Percentiles rank a stretch among this genome's conserved stretches.
Conservation (phyloP, 2,888 invertebrate genomes). For the Syrista parreyssii region DNA sequence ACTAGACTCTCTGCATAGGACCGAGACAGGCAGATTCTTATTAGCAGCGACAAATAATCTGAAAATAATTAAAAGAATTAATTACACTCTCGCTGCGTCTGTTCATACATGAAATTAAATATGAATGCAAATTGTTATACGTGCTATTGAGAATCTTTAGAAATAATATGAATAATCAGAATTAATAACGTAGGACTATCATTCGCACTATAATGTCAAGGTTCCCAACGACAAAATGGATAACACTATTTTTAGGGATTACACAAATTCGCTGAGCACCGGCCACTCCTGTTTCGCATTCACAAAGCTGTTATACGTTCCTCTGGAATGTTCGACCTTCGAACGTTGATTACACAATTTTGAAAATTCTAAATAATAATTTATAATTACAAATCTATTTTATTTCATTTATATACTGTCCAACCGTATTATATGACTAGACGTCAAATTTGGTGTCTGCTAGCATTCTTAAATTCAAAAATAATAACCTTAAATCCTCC, state of each 20-base stretch:
- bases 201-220: background rate
- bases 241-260: background rate
- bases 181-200: background rate
- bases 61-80: background rate
- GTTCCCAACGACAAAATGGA: background rate
- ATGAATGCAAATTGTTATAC: background rate
- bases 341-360: background rate
- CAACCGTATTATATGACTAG: background rate
- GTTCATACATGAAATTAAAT: background rate
- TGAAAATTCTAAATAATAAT: background rate
- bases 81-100: background rate
- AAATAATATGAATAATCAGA: background rate
- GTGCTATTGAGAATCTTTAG: background rate
- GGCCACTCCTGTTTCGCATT: background rate
- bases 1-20: constrained; percentile 2
- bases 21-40: background rate
- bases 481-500: background rate
- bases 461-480: background rate
- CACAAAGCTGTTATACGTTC: background rate
- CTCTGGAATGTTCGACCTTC: background rate
- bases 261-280: background rate
- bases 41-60: background rate
- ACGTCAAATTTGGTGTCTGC: no score
- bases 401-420: background rate
- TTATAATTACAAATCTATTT: background rate